Percentiles rank a stretch among this genome's conserved stretches.
These are phyloP conservation scores for Eristalinus aeneus DNA, from an alignment of 2,888 invertebrate species.

Conservation along the genomic window DNA sequence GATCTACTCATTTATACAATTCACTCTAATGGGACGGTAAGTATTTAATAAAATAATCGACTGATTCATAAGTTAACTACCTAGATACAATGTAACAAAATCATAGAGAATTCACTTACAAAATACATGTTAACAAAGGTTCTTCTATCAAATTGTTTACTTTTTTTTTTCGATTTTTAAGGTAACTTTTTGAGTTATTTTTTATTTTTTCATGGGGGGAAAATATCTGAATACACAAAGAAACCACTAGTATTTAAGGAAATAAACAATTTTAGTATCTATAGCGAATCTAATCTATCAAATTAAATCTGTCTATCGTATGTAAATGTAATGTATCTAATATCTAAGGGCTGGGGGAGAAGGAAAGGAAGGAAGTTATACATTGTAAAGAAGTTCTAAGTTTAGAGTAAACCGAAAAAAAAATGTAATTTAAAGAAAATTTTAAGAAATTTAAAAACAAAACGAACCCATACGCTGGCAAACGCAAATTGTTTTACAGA, in stretches of 20 bases:
- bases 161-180: not conserved
- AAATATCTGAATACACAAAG: constrained; percentile 34
- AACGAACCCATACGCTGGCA: constrained; percentile 20
- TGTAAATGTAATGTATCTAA: constrained; percentile 70
- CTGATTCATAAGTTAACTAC: constrained; percentile 46
- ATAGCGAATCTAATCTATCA: constrained; percentile 57
- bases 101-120: constrained; percentile 53
- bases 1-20: constrained; percentile 54
- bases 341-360: constrained; percentile 56
- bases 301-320: constrained; percentile 67
- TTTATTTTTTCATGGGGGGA: constrained; percentile 1
- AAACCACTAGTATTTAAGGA: constrained; percentile 1
- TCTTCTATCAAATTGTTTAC: constrained; percentile 24
- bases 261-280: constrained; percentile 33
- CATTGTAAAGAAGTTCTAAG: constrained; percentile 58
- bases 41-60: constrained; percentile 29
- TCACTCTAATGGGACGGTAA: constrained; percentile 26
- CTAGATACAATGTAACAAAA: constrained; percentile 57
- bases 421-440: constrained; percentile 25
- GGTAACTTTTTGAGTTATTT: not conserved
- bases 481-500: constrained; percentile 7
- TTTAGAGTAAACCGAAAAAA: constrained; percentile 12
- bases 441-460: constrained; percentile 25
- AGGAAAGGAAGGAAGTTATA: constrained; percentile 45
- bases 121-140: constrained; percentile 55